Evolutionary conservation across 2,113 vertebrate genomes (phyloP).

Genomic region (Apteryx owenii): DNA sequence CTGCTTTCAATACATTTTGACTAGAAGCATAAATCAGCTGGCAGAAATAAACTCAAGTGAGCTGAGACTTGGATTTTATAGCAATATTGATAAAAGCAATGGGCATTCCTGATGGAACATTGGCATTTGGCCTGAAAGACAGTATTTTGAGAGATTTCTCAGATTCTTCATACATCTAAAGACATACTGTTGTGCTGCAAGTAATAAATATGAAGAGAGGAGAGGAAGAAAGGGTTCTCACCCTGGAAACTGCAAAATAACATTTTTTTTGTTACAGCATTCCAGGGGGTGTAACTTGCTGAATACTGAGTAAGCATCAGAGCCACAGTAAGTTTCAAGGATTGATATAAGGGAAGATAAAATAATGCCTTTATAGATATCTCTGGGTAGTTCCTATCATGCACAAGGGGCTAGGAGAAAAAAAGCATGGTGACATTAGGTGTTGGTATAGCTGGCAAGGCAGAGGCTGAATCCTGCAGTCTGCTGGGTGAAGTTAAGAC

Average conservation of each 20-base stretch:
- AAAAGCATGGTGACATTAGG: background rate
- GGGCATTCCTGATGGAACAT: background rate
- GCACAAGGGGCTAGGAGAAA: background rate
- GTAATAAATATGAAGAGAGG: background rate
- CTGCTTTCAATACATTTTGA: constrained; percentile 26
- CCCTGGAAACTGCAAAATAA: background rate
- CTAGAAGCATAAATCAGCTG: constrained; percentile 30
- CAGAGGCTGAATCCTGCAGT: background rate
- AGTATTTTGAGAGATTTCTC: background rate
- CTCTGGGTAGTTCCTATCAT: background rate
- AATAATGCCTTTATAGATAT: background rate
- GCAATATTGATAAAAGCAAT: constrained; percentile 28
- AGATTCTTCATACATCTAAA: background rate
- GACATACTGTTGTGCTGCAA: background rate
- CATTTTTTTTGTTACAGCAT: background rate
- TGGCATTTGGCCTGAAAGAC: background rate
- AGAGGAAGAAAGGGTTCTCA: accelerated
- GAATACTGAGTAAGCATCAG: background rate
- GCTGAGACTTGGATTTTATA: constrained; percentile 8
- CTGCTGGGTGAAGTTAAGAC: background rate
- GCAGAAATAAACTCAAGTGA: constrained; percentile 28
- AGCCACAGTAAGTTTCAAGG: background rate
- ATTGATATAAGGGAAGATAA: background rate
- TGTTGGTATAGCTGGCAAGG: background rate
- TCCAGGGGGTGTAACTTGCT: background rate